Percentiles rank a stretch among this genome's conserved stretches.
phyloP scores from a whole-genome alignment of 2,888 invertebrate genomes.

The Sicus ferrugineus region DNA sequence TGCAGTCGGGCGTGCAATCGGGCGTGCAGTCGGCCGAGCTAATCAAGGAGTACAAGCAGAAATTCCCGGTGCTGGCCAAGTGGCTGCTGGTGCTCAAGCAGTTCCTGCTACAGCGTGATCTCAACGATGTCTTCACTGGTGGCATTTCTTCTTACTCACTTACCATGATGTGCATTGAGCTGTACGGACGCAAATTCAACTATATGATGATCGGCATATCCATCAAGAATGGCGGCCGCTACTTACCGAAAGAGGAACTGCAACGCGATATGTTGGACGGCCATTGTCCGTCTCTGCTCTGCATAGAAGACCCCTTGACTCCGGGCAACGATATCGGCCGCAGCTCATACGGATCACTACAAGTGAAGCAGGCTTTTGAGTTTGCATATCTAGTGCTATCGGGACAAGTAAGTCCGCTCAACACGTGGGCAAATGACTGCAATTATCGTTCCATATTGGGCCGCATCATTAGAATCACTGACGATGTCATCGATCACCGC shows the following conservation, averaged over 20 bases:
- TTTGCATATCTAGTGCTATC: constrained; percentile 89
- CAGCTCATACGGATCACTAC: constrained; percentile 82
- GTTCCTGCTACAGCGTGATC: constrained; percentile 95
- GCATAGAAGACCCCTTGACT: constrained; percentile 97
- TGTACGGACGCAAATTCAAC: constrained; percentile 96
- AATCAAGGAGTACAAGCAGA: constrained; percentile 88
- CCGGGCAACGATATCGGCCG: constrained; percentile 97
- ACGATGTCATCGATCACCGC: constrained; percentile 81
- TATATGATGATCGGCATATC: constrained; percentile 88
- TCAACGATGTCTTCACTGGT: constrained; percentile 98
- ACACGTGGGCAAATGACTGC: constrained; percentile 68
- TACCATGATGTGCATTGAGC: constrained; percentile 97
- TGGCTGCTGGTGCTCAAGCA: constrained; percentile 98
- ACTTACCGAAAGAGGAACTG: constrained; percentile 92
- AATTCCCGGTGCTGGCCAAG: constrained; percentile 90
- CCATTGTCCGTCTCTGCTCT: constrained; percentile 90
- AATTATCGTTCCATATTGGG: constrained; percentile 75
- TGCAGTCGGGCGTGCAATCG: constrained; percentile 97
- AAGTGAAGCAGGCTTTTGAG: constrained; percentile 92
- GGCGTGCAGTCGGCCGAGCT: constrained; percentile 96
- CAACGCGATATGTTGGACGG: constrained; percentile 94
- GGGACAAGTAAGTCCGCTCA: constrained; percentile 73
- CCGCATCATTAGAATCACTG: constrained; percentile 90
- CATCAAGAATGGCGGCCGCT: constrained; percentile 91
- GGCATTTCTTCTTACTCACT: constrained; percentile 99